A percentile compares a stretch with the other conserved stretches of the same genome.
These are phyloP conservation scores for Stylophora pistillata DNA, from an alignment of 64 coral and sea anemone species.

Conservation along the genomic window DNA sequence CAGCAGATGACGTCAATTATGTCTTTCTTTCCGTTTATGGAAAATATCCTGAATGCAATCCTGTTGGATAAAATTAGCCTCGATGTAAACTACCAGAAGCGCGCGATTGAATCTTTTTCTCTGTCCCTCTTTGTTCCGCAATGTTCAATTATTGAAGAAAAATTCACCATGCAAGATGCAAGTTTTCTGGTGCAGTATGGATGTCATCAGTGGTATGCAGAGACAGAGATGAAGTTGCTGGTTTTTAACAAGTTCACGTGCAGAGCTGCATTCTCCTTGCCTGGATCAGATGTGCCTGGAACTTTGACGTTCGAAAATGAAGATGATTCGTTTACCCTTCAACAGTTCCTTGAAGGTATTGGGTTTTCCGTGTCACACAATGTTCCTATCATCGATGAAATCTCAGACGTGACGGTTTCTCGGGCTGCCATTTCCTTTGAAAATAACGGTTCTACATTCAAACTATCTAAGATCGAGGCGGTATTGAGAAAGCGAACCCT, in stretches of 20 bases:
- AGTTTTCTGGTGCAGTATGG: neutral
- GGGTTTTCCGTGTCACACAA: neutral
- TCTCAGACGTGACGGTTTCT: neutral
- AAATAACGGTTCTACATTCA: neutral
- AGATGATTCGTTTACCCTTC: neutral
- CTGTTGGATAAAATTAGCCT: neutral
- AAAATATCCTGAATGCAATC: neutral
- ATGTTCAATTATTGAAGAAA: neutral
- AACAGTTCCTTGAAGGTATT: neutral
- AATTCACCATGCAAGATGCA: neutral
- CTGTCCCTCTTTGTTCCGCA: conserved; percentile 9
- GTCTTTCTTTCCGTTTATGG: neutral
- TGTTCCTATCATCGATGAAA: conserved; percentile 13
- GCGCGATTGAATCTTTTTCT: neutral
- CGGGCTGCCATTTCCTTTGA: neutral
- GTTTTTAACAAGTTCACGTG: conserved; percentile 29
- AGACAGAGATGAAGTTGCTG: neutral
- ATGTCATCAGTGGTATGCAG: conserved; percentile 7
- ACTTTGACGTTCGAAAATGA: neutral
- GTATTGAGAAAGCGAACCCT: neutral
- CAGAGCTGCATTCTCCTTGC: conserved; percentile 10
- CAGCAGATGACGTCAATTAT: neutral
- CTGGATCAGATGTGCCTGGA: neutral
- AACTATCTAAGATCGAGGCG: neutral
- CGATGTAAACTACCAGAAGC: neutral